A percentile compares a stretch with the other conserved stretches of the same genome.
Conservation (phyloP, 2,888 invertebrate genomes). For the Cylloceria caligata region DNA sequence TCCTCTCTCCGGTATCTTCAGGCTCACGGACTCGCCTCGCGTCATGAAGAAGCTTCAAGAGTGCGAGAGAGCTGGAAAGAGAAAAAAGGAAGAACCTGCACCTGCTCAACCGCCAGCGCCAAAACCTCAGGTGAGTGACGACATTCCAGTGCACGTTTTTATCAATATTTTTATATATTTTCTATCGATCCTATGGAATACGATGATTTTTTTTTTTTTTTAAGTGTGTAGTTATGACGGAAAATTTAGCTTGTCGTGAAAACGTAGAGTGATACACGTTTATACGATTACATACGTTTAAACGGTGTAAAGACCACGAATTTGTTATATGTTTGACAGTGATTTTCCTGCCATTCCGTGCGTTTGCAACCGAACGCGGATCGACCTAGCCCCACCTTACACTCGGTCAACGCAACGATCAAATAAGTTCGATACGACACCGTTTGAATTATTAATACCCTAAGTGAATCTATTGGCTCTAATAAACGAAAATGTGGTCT, state of each 20-base stretch:
- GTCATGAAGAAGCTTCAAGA: constrained; percentile 96
- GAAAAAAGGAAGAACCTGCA: constrained; percentile 91
- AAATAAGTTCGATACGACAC: constrained; percentile 76
- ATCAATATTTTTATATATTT: constrained; percentile 11
- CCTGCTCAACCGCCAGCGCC: constrained; percentile 86
- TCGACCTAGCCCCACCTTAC: constrained; percentile 70
- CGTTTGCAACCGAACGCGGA: constrained; percentile 73
- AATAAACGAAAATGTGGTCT: constrained; percentile 61
- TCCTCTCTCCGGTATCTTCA: constrained; percentile 95
- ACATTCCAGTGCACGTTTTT: constrained; percentile 32
- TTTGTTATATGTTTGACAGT: constrained; percentile 78
- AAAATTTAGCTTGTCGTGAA: constrained; percentile 48
- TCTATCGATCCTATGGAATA: too few relatives aligned
- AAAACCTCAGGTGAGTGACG: constrained; percentile 86
- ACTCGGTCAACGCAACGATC: constrained; percentile 68
- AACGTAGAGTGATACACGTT: constrained; percentile 48
- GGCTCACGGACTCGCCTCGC: constrained; percentile 94
- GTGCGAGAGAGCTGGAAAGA: constrained; percentile 89
- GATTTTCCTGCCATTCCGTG: constrained; percentile 72
- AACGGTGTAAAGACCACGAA: constrained; percentile 56
- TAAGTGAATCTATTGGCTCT: constrained; percentile 60
- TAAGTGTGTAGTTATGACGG: constrained; percentile 9
- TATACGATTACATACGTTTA: constrained; percentile 16
- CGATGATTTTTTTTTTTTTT: constrained; percentile 8
- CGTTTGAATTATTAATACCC: constrained; percentile 67